These are phyloP conservation scores for Artemia franciscana DNA, from an alignment of 1,140 invertebrate species.

Conservation along the genomic window DNA sequence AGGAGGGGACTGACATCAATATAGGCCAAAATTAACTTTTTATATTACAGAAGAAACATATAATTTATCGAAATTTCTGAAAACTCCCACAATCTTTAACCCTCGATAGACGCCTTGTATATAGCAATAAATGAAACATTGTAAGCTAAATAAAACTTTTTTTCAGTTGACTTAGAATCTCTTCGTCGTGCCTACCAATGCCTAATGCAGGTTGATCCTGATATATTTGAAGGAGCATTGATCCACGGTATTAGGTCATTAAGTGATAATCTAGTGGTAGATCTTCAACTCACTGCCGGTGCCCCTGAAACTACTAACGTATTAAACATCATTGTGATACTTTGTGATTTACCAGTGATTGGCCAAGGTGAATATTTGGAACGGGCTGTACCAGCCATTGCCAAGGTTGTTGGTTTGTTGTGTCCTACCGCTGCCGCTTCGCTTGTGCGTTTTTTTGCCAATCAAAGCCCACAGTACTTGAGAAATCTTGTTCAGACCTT, in stretches of 20 bases:
- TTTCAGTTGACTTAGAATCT: slow-evolving; percentile 24
- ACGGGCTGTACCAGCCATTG: slow-evolving; percentile 50
- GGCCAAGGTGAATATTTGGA: slow-evolving; percentile 58
- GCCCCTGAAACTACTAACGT: slow-evolving; percentile 26
- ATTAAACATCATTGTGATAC: slow-evolving; percentile 56
- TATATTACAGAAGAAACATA: too few relatives aligned
- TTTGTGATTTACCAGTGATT: slow-evolving; percentile 63
- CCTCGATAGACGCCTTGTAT: too few relatives aligned
- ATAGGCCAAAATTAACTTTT: too few relatives aligned
- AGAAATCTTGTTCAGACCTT: slow-evolving; percentile 46
- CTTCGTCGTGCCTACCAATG: slow-evolving; percentile 35
- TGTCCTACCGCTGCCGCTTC: slow-evolving; percentile 50
- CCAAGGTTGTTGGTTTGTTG: slow-evolving; percentile 45
- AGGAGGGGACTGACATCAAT: too few relatives aligned
- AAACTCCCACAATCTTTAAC: too few relatives aligned
- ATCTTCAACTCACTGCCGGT: slow-evolving; percentile 31
- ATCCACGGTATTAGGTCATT: slow-evolving; percentile 50
- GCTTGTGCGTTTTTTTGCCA: slow-evolving; percentile 51
- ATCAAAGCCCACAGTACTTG: slow-evolving; percentile 39
- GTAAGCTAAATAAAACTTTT: too few relatives aligned
- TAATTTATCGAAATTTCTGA: too few relatives aligned
- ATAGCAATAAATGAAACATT: too few relatives aligned
- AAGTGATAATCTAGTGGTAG: slow-evolving; percentile 43
- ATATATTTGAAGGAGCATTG: slow-evolving; percentile 40
- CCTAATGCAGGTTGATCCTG: slow-evolving; percentile 27